Evolutionary conservation across 1,140 invertebrate species (phyloP).

Genomic region (Ostrea denselamellosa): DNA sequence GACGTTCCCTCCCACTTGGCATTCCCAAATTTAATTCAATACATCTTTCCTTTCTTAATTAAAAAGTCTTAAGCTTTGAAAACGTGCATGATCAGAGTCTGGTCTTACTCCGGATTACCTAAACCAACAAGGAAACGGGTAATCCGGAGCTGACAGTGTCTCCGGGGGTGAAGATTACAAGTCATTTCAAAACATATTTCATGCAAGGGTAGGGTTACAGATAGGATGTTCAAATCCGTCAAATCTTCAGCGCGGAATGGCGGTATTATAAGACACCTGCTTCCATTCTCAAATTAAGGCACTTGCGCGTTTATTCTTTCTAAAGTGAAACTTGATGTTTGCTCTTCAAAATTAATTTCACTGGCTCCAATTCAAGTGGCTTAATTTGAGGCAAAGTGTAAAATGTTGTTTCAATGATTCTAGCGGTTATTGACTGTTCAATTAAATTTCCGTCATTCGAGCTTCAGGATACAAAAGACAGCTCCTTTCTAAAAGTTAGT

Average conservation of each 20-base stretch:
- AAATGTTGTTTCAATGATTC: neutral
- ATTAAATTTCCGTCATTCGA: too few relatives aligned
- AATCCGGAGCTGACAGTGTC: neutral
- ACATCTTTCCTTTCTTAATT: neutral
- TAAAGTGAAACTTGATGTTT: constrained; percentile 33
- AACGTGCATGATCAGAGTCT: neutral
- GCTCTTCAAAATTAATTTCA: neutral
- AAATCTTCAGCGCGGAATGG: neutral
- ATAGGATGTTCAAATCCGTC: neutral
- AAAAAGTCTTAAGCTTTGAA: constrained; percentile 16
- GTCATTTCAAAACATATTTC: neutral
- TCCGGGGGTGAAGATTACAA: neutral
- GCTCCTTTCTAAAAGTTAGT: too few relatives aligned
- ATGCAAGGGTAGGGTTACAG: neutral
- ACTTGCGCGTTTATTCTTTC: constrained; percentile 5
- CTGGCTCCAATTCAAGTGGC: constrained; percentile 16
- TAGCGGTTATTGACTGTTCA: neutral
- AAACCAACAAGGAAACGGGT: neutral
- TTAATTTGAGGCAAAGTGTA: constrained; percentile 9
- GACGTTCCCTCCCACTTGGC: neutral
- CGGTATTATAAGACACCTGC: neutral
- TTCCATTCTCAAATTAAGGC: neutral
- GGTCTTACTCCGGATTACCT: neutral
- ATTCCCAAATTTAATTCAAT: constrained; percentile 28
- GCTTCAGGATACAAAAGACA: too few relatives aligned